A percentile compares a stretch with the other conserved stretches of the same genome.
phyloP scores from a whole-genome alignment of 2,888 invertebrate species.

The Dolichomitus sp. region DNA sequence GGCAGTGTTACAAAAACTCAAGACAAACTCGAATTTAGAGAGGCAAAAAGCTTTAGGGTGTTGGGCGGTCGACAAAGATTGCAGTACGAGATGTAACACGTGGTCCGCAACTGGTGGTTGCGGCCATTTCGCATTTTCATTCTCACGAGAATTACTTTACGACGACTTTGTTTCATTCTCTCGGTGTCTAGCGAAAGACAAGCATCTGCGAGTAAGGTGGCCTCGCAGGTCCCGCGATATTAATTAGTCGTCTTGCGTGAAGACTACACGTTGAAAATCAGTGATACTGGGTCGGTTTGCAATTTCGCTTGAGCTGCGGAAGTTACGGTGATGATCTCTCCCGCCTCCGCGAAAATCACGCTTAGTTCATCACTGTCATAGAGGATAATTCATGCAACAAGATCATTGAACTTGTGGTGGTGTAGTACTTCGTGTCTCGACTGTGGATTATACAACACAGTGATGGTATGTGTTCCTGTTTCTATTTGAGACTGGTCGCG shows the following conservation, averaged over 20 bases:
- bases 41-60: slow-evolving; percentile 30
- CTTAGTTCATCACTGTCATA: background rate
- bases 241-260: background rate
- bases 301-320: slow-evolving; percentile 21
- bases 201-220: slow-evolving; percentile 35
- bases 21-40: slow-evolving; percentile 14
- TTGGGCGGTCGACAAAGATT: slow-evolving; percentile 22
- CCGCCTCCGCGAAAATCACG: slow-evolving; percentile 42
- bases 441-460: slow-evolving; percentile 59
- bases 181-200: slow-evolving; percentile 37
- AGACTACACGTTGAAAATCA: background rate
- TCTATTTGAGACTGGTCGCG: slow-evolving; percentile 80
- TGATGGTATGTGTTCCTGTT: slow-evolving; percentile 83
- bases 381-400: slow-evolving; percentile 28
- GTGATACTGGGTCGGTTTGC: background rate
- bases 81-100: slow-evolving; percentile 70
- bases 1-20: slow-evolving; percentile 22
- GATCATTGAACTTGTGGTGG: slow-evolving; percentile 15
- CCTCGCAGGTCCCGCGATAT: background rate
- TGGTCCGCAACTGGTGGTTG: slow-evolving; percentile 78
- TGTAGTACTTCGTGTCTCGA: slow-evolving; percentile 26
- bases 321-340: slow-evolving; percentile 19
- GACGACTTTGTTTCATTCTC: slow-evolving; percentile 47
- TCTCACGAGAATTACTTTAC: slow-evolving; percentile 55
- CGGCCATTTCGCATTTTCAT: slow-evolving; percentile 55